Evolutionary conservation across 2,113 vertebrate genomes (phyloP), one percentile per base, ranked within the genome.

Genomic region (Microtus montanus): DNA sequence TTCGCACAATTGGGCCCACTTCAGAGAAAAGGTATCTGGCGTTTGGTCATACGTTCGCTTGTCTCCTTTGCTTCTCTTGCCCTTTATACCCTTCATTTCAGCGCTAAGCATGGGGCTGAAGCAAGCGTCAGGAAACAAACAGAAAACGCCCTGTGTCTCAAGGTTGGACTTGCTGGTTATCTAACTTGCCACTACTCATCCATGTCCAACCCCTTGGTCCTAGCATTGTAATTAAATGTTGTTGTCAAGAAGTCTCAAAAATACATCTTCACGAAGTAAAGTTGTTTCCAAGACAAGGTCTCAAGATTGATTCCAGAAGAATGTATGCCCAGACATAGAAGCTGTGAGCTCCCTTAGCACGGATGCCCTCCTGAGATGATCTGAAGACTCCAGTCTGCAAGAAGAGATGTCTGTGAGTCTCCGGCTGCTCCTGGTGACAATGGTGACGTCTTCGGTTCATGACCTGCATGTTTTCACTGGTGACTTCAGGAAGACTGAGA

Each of bases 331-430:
- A 0, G 24, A 5, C 20, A 54, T 47, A 24, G 5, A 89, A 47
- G n/a, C 0, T 38, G 2, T 26, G n/a, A 73, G 84, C 11, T 70
- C 41, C 1, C 3, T 44, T 1, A 0, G 1, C 35, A 24, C 0
- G 61, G 79, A 24, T 26, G 0, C 0, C 44, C 22, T 75, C 9
- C 38, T 49, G 0, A 24, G 28, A 15, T 68, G 71, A 30, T 64
- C 0, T 7, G 7, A 2, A 2, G 3, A 28, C 35, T 58, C 12
- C 17, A 5, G 20, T 12, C 33, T 7, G 2, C 41, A 33, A 0
- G 41, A 26, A 33, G 33, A 1, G 0, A 9, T 2, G 1, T 64
- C n/a, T 24, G 3, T 64, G 71, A 44, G 38, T 47, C 63, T 61
- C n/a, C 7, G 13, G n/a, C 44, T 63, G 58, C 38, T 47, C 71